phyloP scores from a whole-genome alignment of 2,113 vertebrate species.

The Ceyx cyanopectus region DNA sequence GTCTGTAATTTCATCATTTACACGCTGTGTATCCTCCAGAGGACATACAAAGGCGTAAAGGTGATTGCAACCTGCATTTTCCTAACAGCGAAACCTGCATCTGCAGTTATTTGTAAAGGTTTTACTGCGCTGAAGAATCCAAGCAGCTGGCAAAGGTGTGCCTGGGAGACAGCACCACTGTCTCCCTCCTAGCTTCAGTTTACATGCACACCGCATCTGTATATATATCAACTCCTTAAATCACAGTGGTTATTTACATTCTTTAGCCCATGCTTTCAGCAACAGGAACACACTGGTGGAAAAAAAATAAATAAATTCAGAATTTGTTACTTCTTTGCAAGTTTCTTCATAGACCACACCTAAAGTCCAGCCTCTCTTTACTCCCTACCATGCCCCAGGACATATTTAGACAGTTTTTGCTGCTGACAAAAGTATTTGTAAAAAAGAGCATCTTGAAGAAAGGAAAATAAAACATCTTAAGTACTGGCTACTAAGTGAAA shows the following conservation, averaged over 20 bases:
- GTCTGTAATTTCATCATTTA: not conserved
- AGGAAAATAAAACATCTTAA: not conserved
- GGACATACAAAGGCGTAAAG: not conserved
- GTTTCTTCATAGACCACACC: not conserved
- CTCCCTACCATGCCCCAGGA: not conserved
- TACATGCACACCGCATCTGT: no score
- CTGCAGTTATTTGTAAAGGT: not conserved
- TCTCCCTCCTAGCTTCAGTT: not conserved
- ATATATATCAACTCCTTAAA: not conserved
- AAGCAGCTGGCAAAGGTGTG: not conserved
- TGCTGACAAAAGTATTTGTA: not conserved
- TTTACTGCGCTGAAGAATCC: not conserved
- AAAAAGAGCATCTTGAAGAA: not conserved
- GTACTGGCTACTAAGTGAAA: not conserved
- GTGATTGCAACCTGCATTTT: not conserved
- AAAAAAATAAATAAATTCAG: not conserved
- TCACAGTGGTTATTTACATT: not conserved
- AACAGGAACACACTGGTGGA: not conserved
- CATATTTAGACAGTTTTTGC: not conserved
- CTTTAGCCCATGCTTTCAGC: not conserved
- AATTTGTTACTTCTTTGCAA: not conserved
- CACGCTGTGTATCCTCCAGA: not conserved
- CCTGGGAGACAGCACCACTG: not conserved
- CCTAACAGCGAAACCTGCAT: not conserved
- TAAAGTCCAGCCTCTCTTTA: not conserved